Evolutionary conservation across 2,113 vertebrate species (phyloP), one percentile per base, ranked within the genome.

Genomic region (Siniperca knerii): DNA sequence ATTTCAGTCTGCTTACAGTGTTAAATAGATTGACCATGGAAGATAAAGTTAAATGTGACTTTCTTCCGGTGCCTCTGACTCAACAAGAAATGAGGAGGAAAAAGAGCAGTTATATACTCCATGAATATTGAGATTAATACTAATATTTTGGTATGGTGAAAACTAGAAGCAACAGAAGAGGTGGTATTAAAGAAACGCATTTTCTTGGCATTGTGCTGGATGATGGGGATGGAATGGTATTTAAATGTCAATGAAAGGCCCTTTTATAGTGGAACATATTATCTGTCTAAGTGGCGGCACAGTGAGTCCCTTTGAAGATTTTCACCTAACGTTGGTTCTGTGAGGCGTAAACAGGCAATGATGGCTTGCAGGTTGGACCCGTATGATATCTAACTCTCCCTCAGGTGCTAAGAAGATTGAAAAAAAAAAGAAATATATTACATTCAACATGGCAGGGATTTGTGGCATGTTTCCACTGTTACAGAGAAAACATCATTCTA

Each of bases 11-110:
- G 86, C 85, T 91, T 91, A 87, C 87, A 89, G 79, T 87, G 87
- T 89, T 93, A 93, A 93, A 90, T 82, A 91, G 87, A 94, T 92
- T 93, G 90, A 91, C 92, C 90, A 87, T 48, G 76, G 87, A 93
- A 90, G 87, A 93, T 90, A 87, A 90, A 89, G 84, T 90, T 89
- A 86, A 93, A 92, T 90, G 80, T 87, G 87, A 90, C 91, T 90
- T 89, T 84, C 73, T 85, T 80, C 71, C 44, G 21, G 42, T 72
- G 58, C 64, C 70, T 88, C 72, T 77, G 84, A 86, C 88, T 90
- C 70, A 4, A 80, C 79, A 68, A 86, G 81, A 88, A 89, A 82
- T 61, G 68, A 82, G 80, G 71, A 78, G 61, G 66, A 86, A 82
- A 82, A 82, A 40, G 90, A 87, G 80, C 79, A 57, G 75, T 82